Conservation (phyloP, 2,113 vertebrate genomes). For the Pedionomus torquatus region DNA sequence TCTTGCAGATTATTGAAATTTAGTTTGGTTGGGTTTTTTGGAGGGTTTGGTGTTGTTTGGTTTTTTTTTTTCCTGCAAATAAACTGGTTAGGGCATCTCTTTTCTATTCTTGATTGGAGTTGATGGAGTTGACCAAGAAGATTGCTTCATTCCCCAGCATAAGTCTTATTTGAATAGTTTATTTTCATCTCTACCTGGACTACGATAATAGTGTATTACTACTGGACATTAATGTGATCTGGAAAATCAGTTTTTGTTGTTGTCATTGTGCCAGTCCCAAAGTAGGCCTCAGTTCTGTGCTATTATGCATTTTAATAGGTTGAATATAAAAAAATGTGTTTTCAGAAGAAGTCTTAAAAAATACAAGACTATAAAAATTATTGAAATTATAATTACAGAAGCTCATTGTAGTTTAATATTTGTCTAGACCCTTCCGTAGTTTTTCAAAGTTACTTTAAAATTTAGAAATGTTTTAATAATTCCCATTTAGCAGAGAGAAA, state of each 20-base stretch:
- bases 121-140: not conserved
- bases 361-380: not conserved
- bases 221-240: not conserved
- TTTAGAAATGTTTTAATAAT: not conserved
- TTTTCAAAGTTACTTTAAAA: not conserved
- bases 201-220: not conserved
- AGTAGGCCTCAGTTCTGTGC: not conserved
- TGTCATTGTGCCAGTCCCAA: not conserved
- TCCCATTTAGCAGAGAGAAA: not conserved
- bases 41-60: too few relatives aligned
- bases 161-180: conserved; percentile 18
- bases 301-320: not conserved
- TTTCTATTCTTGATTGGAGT: not conserved
- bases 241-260: conserved; percentile 44
- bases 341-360: not conserved
- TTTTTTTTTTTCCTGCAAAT: not conserved
- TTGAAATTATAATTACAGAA: not conserved
- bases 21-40: not conserved
- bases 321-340: not conserved
- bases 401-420: not conserved
- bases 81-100: not conserved
- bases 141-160: not conserved
- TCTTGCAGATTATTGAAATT: not conserved
- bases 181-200: conserved; percentile 4
- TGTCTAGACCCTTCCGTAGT: not conserved